Conservation (phyloP, 2,888 invertebrate species). For the Xestia sexstrigata region DNA sequence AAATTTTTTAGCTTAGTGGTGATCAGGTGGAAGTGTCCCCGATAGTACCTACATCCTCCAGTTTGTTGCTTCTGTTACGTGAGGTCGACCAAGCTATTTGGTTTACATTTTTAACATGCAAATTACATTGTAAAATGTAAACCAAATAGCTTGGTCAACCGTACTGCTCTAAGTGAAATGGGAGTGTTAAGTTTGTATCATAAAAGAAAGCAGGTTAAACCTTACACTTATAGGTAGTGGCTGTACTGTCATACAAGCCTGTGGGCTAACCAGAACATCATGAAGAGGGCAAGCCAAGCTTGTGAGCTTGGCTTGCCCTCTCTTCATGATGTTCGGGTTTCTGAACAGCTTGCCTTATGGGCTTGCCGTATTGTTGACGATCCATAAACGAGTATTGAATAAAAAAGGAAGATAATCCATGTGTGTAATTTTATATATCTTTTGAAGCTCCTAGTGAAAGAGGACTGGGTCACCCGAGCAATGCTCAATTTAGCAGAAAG, state of each 20-base stretch:
- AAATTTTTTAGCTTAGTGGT: too few relatives aligned
- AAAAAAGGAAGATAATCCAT: background rate
- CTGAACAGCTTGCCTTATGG: background rate
- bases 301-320: background rate
- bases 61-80: background rate
- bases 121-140: too few relatives aligned
- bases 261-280: too few relatives aligned
- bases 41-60: background rate
- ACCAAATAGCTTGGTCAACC: background rate
- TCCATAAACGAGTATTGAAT: background rate
- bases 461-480: constrained; percentile 95
- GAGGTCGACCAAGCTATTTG: too few relatives aligned
- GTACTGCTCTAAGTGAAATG: background rate
- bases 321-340: background rate
- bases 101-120: too few relatives aligned
- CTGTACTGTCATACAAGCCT: background rate
- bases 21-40: too few relatives aligned
- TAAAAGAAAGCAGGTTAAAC: background rate
- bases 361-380: background rate
- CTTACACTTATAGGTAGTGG: background rate
- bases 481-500: constrained; percentile 94
- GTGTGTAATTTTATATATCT: background rate
- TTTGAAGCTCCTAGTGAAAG: constrained; percentile 93
- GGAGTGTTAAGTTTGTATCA: background rate
- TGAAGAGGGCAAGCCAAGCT: too few relatives aligned